Base-by-base conservation (phyloP, 1,140 invertebrate species). In the Philotrypesis tridentata region DNA sequence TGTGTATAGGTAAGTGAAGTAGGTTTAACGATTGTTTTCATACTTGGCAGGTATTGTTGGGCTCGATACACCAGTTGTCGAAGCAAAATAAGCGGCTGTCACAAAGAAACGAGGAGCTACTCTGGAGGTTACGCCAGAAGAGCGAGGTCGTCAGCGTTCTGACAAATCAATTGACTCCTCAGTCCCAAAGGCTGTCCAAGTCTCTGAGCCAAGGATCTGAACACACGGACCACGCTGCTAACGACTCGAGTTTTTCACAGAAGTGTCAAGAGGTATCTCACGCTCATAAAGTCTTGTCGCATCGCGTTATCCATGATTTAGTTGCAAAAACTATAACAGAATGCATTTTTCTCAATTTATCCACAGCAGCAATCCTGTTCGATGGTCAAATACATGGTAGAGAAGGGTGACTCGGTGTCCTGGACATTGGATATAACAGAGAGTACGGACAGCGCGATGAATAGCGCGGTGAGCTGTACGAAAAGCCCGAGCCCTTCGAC, bases 91-190 rank as follows among this genome's bases (percentile, higher is more conserved):
- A 96, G 75, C 92, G 96, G 14, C 88, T 97, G 6, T 94, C 94
- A 0, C 95, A 96, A 85, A 94, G 96, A 85, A 97, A 97, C 87
- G 97, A 98, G 91, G 96, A 97, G 90, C 92, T 98, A 2, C 93
- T 96, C 86, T 98, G 96, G 94, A 95, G 95, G 88, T 92, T 98
- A 72, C 93, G 95, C 86, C 95, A 96, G 85, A 96, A 96, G 87
- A 95, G 94, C 43, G 94, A 96, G 86, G 93, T 95, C 11, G 91
- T 93, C 21, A 93, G 89, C 78, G 92, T 89, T 67, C 84, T 93
- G 83, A 90, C 93, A 6, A 91, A 91, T 72, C 88, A 91, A 60
- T 79, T 89, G 33, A 84, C 87, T 12, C 85, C 88, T 11, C 89
- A 9, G 89, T 87, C 12, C 75, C 89, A 60, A 88, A 90, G 67